Conservation (phyloP, 2,797 vertebrate genomes). For the Echeneis naucrates region DNA sequence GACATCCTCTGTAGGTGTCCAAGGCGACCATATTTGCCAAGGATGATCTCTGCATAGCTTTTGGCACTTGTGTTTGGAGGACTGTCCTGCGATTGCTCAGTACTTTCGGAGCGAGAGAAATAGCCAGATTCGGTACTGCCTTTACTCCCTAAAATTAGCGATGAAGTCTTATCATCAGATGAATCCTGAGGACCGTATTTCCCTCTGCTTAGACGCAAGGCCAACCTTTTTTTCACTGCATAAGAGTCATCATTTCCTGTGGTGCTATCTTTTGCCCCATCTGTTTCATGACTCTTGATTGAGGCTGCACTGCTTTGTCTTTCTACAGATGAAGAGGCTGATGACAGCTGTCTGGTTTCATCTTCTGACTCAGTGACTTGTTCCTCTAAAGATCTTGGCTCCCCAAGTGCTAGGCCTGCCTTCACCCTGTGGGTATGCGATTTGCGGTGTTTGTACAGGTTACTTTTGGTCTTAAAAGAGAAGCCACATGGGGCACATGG, state of each 20-base stretch:
- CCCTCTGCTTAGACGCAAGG: constrained; percentile 91
- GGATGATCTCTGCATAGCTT: constrained; percentile 96
- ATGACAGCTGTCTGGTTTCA: constrained; percentile 85
- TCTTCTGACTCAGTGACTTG: constrained; percentile 95
- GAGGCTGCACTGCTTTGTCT: constrained; percentile 63
- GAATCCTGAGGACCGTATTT: constrained; percentile 84
- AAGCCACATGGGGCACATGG: constrained; percentile 96
- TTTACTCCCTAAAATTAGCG: constrained; percentile 91
- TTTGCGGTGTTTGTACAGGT: constrained; percentile 97
- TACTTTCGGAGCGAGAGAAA: constrained; percentile 96
- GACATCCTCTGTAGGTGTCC: constrained; percentile 91
- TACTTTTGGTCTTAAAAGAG: constrained; percentile 99
- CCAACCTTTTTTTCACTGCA: constrained; percentile 95
- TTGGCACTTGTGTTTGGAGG: constrained; percentile 93
- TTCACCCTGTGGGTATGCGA: constrained; percentile 97
- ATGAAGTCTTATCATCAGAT: constrained; percentile 89
- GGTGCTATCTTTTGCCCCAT: constrained; percentile 70
- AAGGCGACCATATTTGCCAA: constrained; percentile 94
- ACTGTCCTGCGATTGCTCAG: constrained; percentile 91
- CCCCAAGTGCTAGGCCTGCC: constrained; percentile 89
- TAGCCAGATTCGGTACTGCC: constrained; percentile 98
- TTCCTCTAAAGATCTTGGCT: constrained; percentile 87
- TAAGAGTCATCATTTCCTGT: constrained; percentile 89
- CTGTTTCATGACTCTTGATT: constrained; percentile 62
- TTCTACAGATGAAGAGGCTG: constrained; percentile 69